Base-by-base conservation (phyloP, 2,113 vertebrate genomes). In the Regulus satrapa region DNA sequence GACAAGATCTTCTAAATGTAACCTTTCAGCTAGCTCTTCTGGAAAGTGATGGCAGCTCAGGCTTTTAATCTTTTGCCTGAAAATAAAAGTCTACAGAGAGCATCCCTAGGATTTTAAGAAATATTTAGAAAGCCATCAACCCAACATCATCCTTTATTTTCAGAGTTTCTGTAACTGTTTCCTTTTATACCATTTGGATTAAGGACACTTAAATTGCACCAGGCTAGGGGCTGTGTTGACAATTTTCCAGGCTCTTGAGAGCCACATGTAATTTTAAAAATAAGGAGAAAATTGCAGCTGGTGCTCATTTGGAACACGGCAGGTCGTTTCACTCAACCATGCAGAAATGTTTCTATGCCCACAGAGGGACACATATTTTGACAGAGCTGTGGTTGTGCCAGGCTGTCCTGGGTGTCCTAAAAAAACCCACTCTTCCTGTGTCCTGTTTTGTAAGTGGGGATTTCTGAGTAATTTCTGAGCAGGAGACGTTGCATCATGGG, bases 391-490 rank as follows among this genome's bases (percentile, higher is more conserved):
- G 63, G 16, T 43, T 74, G 46, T 90, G 85, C 90, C 95, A 93
- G 79, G 67, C 63, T 95, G 88, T 93, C 96, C 92, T 93, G 88
- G 85, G 88, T 83, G 85, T 95, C 95, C 91, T 92, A 73, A 90
- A 95, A 15, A 45, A 56, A 5, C 3, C 36, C 32, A 32, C 21
- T 93, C 46, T 94, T 96, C 91, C 95, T 77, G 75, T 77, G 88
- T 93, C 94, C 94, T 96, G 92, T 96, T 93, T 92, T 79, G 46
- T 92, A 96, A 96, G 82, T 29, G 76, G 88, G 85, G 92, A 96
- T 93, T 97, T 97, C 88, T 97, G 96, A 97, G 92, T 97, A 97
- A 97, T 95, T 96, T 91, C 88, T 83, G 92, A 77, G 88, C 95
- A 93, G 95, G 91, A 97, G 96, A 96, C 92, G 1, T 96, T 97